Evolutionary conservation across 2,888 invertebrate genomes (phyloP).

Genomic region (Hirtodrosophila cameraria): DNA sequence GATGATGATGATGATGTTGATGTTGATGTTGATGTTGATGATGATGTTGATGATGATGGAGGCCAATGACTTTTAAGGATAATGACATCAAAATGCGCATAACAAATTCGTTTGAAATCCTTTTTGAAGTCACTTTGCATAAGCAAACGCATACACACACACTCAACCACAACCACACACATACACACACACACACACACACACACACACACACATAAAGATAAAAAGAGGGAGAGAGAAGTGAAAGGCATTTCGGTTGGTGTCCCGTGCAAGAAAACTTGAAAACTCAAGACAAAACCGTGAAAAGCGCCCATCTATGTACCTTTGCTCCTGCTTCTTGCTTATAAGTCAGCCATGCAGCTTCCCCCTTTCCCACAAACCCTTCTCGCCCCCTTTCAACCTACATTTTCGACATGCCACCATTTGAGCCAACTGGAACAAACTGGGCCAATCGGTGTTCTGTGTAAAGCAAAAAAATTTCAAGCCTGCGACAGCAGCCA

Average conservation of each 20-base stretch:
- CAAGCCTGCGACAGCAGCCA: slow-evolving; percentile 3
- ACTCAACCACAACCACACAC: slow-evolving; percentile 1
- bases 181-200: not conserved
- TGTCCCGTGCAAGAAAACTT: slow-evolving; percentile 20
- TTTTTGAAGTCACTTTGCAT: slow-evolving; percentile 68
- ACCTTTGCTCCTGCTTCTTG: not conserved
- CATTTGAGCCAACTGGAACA: not conserved
- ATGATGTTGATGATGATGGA: slow-evolving; percentile 12
- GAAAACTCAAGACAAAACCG: slow-evolving; percentile 41
- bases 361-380: not conserved
- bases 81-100: slow-evolving; percentile 76
- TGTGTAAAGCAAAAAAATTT: slow-evolving; percentile 4
- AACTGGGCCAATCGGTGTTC: slow-evolving; percentile 29
- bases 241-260: not conserved
- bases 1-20: slow-evolving; percentile 14
- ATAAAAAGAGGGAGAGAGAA: too few species aligned
- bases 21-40: slow-evolving; percentile 12
- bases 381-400: not conserved
- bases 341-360: not conserved
- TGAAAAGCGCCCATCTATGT: slow-evolving; percentile 14
- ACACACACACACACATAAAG: too few species aligned
- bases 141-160: slow-evolving; percentile 34
- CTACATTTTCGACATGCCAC: slow-evolving; percentile 12
- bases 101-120: slow-evolving; percentile 73
- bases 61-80: slow-evolving; percentile 74